Evolutionary conservation across 2,888 invertebrate species (phyloP), one percentile per base, ranked within the genome.

Genomic region (Cheilosia scutellata): DNA sequence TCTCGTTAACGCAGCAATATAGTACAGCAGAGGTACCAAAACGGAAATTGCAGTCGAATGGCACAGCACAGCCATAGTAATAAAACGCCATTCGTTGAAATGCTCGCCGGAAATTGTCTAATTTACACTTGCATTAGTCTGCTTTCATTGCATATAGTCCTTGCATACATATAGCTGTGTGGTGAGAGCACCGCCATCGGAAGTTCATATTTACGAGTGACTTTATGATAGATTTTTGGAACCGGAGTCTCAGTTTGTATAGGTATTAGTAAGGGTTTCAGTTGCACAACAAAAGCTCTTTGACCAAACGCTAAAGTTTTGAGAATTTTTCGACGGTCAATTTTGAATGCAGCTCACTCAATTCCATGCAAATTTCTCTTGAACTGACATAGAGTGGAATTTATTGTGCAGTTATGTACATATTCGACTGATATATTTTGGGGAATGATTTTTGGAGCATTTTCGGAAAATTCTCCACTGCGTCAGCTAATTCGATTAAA

Each of bases 51-150:
- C 65, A 75, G 37, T 75, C 65, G 63, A 65, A 55, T 57, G 31
- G 51, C 51, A 40, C 3, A 53, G 37, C 42, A n/a, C 29, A 16
- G 63, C 33, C 25, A 4, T 11, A 25, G 20, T 20, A 49, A 9
- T 33, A n/a, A 16, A 9, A 0, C 27, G 13, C 33, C 70, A 49
- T 71, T 71, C 58, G 57, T 33, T 49, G 31, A 44, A 47, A 33
- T 33, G 57, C 13, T 74, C 27, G 29, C 75, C 75, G 75, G 75
- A 75, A 57, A 75, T 75, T 65, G 75, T 65, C 75, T 75, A 75
- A 75, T 75, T 75, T 75, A 75, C 65, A 44, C 57, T 40, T 53
- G 57, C 75, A 65, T 57, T 37, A 57, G 51, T 25, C 65, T 33
- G 47, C 9, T 55, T 55, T 47, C 55, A 37, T 47, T 58, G 70